phyloP scores from a whole-genome alignment of 2,113 vertebrate genomes.

The Sceloporus tristichus region DNA sequence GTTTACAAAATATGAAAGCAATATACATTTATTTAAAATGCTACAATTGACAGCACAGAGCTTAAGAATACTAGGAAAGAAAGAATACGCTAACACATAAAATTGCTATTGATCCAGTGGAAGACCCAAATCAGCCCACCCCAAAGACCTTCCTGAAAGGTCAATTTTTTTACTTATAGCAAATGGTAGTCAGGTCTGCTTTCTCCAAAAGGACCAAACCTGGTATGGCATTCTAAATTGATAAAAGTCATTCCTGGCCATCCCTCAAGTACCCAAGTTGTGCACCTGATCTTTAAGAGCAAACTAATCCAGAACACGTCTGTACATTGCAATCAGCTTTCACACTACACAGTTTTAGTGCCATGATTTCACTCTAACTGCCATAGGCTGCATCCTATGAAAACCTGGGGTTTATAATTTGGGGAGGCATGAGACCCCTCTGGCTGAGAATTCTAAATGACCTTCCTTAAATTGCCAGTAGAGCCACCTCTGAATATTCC shows the following conservation, averaged over 20 bases:
- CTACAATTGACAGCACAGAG: neutral
- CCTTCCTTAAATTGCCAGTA: too few relatives aligned
- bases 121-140: too few relatives aligned
- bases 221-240: neutral
- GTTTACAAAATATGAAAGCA: neutral
- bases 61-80: neutral
- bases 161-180: neutral
- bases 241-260: neutral
- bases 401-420: too few relatives aligned
- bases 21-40: neutral
- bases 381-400: too few relatives aligned
- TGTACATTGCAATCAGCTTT: too few relatives aligned
- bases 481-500: too few relatives aligned
- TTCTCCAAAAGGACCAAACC: neutral
- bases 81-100: neutral
- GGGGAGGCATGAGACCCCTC: too few relatives aligned
- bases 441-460: too few relatives aligned
- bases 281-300: neutral
- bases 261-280: neutral
- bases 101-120: neutral
- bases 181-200: neutral
- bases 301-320: neutral
- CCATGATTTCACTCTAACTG: too few relatives aligned
- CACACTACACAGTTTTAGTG: too few relatives aligned
- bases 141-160: too few relatives aligned